These are phyloP conservation scores for Cosmia pyralina DNA, from an alignment of 2,888 invertebrate species.

Conservation along the genomic window DNA sequence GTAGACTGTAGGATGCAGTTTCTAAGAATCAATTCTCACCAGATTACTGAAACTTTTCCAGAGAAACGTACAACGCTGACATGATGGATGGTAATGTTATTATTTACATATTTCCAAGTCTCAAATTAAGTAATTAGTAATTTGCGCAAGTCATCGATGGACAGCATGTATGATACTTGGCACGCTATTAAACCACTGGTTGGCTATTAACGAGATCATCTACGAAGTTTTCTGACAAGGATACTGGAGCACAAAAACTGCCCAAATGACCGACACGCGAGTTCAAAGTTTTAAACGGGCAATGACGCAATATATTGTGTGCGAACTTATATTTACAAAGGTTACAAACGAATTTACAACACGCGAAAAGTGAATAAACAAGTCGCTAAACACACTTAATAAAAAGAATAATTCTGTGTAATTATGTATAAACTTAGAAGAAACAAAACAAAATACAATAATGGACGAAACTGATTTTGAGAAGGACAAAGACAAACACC, in stretches of 20 bases:
- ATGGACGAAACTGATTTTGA: not conserved
- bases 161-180: constrained; percentile 2
- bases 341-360: constrained; percentile 38
- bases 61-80: constrained; percentile 59
- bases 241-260: constrained; percentile 33
- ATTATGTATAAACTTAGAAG: constrained; percentile 13
- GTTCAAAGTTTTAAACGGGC: constrained; percentile 44
- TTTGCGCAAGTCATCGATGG: constrained; percentile 22
- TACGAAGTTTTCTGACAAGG: constrained; percentile 33
- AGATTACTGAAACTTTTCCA: constrained; percentile 60
- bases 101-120: constrained; percentile 47
- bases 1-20: constrained; percentile 71
- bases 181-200: constrained; percentile 18
- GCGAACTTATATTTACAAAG: constrained; percentile 43
- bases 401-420: constrained; percentile 18
- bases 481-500: not conserved
- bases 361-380: constrained; percentile 20
- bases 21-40: constrained; percentile 70
- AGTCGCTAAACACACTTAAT: constrained; percentile 17
- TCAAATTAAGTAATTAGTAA: constrained; percentile 36
- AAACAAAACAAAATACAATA: constrained; percentile 4
- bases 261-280: constrained; percentile 34
- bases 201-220: constrained; percentile 10
- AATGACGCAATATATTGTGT: constrained; percentile 54
- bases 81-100: constrained; percentile 52